Percentiles rank a stretch among this genome's conserved stretches.
Evolutionary conservation across 2,888 invertebrate genomes (phyloP).

Genomic region (Platycnemis pennipes): DNA sequence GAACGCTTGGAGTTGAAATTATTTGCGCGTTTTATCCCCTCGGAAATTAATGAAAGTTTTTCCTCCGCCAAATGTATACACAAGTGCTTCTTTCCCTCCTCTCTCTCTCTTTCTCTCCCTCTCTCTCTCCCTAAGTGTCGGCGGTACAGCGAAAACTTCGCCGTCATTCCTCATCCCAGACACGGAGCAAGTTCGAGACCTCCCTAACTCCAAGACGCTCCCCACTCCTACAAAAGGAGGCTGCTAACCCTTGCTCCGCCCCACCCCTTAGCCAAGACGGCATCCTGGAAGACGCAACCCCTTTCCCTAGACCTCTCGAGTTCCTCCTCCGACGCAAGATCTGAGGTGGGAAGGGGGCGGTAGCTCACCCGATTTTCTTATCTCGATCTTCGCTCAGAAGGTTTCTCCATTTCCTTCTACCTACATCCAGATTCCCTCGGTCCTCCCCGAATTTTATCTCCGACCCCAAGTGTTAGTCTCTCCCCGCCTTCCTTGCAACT

Average conservation of each 20-base stretch:
- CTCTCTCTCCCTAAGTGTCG: background rate
- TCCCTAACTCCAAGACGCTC: background rate
- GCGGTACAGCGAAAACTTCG: constrained; percentile 19
- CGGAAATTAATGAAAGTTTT: constrained; percentile 29
- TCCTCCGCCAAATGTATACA: background rate
- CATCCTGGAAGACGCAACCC: background rate
- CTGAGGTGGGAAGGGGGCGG: background rate
- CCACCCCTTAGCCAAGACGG: background rate
- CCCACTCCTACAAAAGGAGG: too few relatives aligned
- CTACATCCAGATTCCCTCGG: background rate
- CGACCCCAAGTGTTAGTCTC: background rate
- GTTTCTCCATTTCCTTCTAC: constrained; percentile 35
- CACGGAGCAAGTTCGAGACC: background rate
- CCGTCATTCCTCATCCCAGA: constrained; percentile 31
- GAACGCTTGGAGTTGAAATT: background rate
- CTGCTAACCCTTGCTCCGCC: background rate
- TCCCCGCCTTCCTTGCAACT: background rate
- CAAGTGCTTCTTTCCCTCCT: background rate
- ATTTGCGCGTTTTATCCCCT: background rate
- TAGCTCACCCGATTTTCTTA: constrained; percentile 7
- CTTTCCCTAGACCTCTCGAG: background rate
- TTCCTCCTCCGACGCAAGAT: background rate
- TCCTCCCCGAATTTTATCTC: background rate
- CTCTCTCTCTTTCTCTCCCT: background rate
- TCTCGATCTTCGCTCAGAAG: constrained; percentile 40